A percentile compares a stretch with the other conserved stretches of the same genome.
Evolutionary conservation across 2,797 vertebrate genomes (phyloP).

Genomic region (Sparus aurata): DNA sequence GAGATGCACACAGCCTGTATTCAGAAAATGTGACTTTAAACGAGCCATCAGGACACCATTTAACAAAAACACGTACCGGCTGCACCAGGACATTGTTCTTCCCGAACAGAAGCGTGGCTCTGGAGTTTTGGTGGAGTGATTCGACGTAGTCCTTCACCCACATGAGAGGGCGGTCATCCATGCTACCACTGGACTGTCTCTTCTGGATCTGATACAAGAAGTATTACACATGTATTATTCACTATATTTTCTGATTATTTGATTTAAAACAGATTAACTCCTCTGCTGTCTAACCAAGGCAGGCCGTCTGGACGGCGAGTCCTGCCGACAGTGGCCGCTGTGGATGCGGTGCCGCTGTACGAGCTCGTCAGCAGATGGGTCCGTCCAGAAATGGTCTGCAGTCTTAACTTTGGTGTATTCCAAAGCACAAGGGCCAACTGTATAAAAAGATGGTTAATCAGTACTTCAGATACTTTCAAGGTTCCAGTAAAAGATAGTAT

Average conservation of each 20-base stretch:
- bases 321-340: constrained; percentile 94
- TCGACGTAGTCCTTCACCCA: constrained; percentile 96
- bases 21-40: too few species aligned
- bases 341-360: constrained; percentile 98
- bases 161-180: constrained; percentile 93
- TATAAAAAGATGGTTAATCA: not conserved
- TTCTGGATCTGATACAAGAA: constrained; percentile 93
- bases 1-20: too few species aligned
- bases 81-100: constrained; percentile 99
- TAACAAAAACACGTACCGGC: constrained; percentile 84
- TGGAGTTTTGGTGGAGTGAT: constrained; percentile 96
- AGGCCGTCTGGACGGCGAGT: constrained; percentile 96
- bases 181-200: constrained; percentile 96
- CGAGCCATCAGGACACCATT: not conserved
- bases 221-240: not conserved
- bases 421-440: constrained; percentile 97
- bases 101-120: constrained; percentile 94
- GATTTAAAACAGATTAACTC: not conserved
- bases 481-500: not conserved
- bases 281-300: constrained; percentile 84
- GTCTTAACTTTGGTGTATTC: constrained; percentile 99
- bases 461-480: not conserved
- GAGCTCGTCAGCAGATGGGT: constrained; percentile 96
- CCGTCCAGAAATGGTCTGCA: constrained; percentile 98
- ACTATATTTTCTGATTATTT: not conserved